Evolutionary conservation across 2,888 invertebrate genomes (phyloP).

Genomic region (Odontomyia ornata): DNA sequence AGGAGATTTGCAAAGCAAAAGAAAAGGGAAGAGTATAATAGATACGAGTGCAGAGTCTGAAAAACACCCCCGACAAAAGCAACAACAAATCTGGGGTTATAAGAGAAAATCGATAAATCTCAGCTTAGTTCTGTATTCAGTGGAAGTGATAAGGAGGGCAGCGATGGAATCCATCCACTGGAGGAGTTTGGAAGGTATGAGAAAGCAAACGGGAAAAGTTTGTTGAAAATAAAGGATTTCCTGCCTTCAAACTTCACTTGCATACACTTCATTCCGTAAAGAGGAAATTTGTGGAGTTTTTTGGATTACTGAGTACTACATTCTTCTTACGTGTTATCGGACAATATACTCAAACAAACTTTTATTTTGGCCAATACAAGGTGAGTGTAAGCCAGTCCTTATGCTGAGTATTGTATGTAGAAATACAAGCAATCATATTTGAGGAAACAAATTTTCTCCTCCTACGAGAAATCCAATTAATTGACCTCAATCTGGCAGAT

Average conservation of each 20-base stretch:
- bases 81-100: neutral
- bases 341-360: too few species aligned
- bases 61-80: neutral
- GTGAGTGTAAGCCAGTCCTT: too few species aligned
- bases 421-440: too few species aligned
- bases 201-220: neutral
- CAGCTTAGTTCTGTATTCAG: neutral
- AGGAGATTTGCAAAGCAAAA: neutral
- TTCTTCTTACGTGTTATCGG: neutral
- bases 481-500: too few species aligned
- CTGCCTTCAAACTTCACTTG: neutral
- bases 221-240: slow-evolving; percentile 1
- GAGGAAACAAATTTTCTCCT: too few species aligned
- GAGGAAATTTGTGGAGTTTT: neutral
- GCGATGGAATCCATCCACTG: neutral
- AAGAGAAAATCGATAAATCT: slow-evolving; percentile 24
- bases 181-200: neutral
- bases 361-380: too few species aligned
- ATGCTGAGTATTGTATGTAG: too few species aligned
- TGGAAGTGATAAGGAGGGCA: neutral
- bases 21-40: neutral
- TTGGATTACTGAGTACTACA: neutral
- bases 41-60: neutral
- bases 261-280: neutral
- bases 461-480: too few species aligned